A percentile compares a stretch with the other conserved stretches of the same genome.
phyloP scores from a whole-genome alignment of 2,888 invertebrate genomes.

The Electrophaes corylata region DNA sequence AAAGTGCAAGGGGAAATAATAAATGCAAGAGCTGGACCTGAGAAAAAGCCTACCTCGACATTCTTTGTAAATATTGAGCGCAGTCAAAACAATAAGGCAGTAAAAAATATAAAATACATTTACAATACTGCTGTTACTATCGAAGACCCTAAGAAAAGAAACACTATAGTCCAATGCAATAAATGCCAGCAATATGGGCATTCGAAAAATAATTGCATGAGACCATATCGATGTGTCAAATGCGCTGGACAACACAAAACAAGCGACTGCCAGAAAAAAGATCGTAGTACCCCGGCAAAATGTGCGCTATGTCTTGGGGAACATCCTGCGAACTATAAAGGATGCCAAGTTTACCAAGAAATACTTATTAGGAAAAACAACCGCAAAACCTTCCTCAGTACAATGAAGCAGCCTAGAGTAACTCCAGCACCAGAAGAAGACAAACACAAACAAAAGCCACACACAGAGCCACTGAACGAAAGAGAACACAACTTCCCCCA shows the following conservation, averaged over 20 bases:
- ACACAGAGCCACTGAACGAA: neutral
- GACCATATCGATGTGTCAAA: slow-evolving; percentile 16
- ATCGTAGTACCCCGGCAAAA: slow-evolving; percentile 4
- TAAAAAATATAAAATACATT: slow-evolving; percentile 3
- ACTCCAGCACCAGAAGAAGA: neutral
- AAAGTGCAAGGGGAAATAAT: slow-evolving; percentile 17
- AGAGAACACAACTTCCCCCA: neutral
- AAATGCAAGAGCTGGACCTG: slow-evolving; percentile 3
- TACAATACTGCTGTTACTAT: slow-evolving; percentile 8
- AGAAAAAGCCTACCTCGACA: no score
- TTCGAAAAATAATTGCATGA: no score
- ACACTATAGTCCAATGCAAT: no score
- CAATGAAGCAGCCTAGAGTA: neutral
- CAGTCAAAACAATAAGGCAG: neutral
- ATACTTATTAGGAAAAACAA: no score
- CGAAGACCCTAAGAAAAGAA: no score
- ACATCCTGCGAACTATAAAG: no score
- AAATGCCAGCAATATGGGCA: no score
- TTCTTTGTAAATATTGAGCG: neutral
- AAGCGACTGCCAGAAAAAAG: slow-evolving; percentile 11
- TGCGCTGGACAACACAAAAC: slow-evolving; percentile 17
- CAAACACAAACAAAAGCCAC: neutral
- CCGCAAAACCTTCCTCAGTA: neutral
- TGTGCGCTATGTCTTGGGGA: slow-evolving; percentile 6
- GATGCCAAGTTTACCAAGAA: no score